Evolutionary conservation across 2,888 invertebrate genomes (phyloP), one percentile per base, ranked within the genome.

Genomic region (Eilema depressum): DNA sequence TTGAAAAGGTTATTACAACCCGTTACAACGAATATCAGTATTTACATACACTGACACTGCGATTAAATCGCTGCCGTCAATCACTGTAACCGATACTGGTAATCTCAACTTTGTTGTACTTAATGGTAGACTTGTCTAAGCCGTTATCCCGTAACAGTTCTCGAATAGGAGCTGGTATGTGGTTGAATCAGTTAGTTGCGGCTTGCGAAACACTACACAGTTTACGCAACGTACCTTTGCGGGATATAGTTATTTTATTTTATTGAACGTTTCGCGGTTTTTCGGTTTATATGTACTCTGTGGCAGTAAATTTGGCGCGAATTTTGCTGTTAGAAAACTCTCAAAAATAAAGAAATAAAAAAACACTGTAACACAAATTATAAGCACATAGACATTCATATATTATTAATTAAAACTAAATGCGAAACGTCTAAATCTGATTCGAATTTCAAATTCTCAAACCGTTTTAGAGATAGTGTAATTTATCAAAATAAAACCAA

Each of bases 121-220:
- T 70, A 73, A 77, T 75, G 69, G 74, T 33, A 20, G 71, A 77
- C 76, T 73, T 63, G 82, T 76, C 71, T 74, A 75, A 79, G 80
- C 89, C 90, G 90, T 89, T 90, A 90, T 88, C 86, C 81, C 12
- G 80, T 88, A 90, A 89, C 90, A 87, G 90, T 89, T 85, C 81
- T 85, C 79, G 74, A 30, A 83, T 82, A 79, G 78, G 74, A 74
- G 78, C 76, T 79, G 83, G 83, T 83, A 86, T 84, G 85, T 83
- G 85, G 83, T 82, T 79, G 80, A 86, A 81, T 88, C 90, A 89
- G 90, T 90, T 88, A 86, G 73, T 74, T 75, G 81, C 77, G 76
- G 71, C 75, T 76, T 68, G 80, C 75, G 80, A 80, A 70, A 75
- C 74, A 75, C 75, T 75, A 74, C 81, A 73, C 81, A 78, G 75